Conservation (phyloP, 2,113 vertebrate species). For the Ammodytes dubius region DNA sequence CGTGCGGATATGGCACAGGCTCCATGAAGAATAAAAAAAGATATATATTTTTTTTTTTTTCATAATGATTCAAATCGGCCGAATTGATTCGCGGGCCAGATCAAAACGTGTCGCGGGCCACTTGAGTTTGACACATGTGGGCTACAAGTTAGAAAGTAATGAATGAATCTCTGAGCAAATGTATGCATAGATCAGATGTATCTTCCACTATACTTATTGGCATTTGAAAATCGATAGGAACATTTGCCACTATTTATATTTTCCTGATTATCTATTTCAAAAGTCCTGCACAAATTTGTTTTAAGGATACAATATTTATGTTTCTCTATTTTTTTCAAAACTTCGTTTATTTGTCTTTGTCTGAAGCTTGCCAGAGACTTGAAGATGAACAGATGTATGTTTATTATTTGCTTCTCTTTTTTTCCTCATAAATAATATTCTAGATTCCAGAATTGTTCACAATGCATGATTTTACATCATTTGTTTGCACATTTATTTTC, state of each 20-base stretch:
- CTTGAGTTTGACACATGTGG: too few species aligned
- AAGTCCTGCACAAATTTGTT: conserved; percentile 11
- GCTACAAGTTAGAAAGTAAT: background rate
- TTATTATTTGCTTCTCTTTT: conserved; percentile 19
- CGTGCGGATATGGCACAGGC: too few species aligned
- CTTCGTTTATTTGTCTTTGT: background rate
- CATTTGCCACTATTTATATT: background rate
- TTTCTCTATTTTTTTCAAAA: background rate
- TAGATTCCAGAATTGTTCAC: conserved; percentile 35
- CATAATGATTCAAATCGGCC: too few species aligned
- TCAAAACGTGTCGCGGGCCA: too few species aligned
- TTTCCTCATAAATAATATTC: conserved; percentile 29
- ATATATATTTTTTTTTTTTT: too few species aligned
- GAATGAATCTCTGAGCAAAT: background rate
- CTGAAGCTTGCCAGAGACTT: conserved; percentile 7
- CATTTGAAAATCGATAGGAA: background rate
- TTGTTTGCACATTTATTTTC: conserved; percentile 20
- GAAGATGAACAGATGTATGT: conserved; percentile 16
- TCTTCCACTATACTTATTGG: background rate
- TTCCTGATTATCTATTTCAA: background rate
- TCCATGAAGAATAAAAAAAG: too few species aligned
- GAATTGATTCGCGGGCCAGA: too few species aligned
- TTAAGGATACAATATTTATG: background rate
- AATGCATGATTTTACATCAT: conserved; percentile 14
- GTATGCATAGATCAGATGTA: background rate